phyloP scores from a whole-genome alignment of 1,140 invertebrate species.

The Zophobas morio region DNA sequence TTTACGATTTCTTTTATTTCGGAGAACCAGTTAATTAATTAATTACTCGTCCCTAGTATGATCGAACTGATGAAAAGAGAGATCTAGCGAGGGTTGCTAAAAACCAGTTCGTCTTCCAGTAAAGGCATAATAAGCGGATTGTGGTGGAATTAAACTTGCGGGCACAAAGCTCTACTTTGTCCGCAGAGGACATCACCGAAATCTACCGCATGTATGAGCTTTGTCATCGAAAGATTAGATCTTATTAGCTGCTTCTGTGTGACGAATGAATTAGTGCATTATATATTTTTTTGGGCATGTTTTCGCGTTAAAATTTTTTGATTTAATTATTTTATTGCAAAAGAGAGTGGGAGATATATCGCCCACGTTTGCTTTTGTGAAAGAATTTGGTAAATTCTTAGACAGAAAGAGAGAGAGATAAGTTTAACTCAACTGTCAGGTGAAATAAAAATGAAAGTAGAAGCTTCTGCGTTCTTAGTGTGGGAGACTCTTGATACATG shows the following conservation, averaged over 20 bases:
- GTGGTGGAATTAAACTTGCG: slow-evolving; percentile 53
- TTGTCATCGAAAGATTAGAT: slow-evolving; percentile 55
- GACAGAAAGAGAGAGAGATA: too few relatives aligned
- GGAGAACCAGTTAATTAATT: background rate
- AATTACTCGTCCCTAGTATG: background rate
- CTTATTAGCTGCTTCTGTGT: slow-evolving; percentile 49
- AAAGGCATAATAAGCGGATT: slow-evolving; percentile 58
- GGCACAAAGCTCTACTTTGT: slow-evolving; percentile 55
- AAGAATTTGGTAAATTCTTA: too few relatives aligned
- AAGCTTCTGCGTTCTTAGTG: too few relatives aligned
- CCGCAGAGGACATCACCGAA: slow-evolving; percentile 46
- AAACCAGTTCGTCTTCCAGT: slow-evolving; percentile 7
- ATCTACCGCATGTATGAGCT: slow-evolving; percentile 42
- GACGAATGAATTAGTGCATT: background rate
- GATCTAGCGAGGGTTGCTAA: background rate
- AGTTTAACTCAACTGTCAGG: too few relatives aligned
- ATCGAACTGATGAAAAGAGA: too few relatives aligned
- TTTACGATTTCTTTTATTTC: background rate
- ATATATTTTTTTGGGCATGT: background rate
- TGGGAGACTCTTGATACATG: too few relatives aligned
- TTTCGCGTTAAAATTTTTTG: too few relatives aligned
- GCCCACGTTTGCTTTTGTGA: too few relatives aligned
- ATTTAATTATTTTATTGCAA: too few relatives aligned
- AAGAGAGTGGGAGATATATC: too few relatives aligned
- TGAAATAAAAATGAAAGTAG: too few relatives aligned